Evolutionary conservation across 2,888 invertebrate species (phyloP).

Genomic region (Cyaniris semiargus): DNA sequence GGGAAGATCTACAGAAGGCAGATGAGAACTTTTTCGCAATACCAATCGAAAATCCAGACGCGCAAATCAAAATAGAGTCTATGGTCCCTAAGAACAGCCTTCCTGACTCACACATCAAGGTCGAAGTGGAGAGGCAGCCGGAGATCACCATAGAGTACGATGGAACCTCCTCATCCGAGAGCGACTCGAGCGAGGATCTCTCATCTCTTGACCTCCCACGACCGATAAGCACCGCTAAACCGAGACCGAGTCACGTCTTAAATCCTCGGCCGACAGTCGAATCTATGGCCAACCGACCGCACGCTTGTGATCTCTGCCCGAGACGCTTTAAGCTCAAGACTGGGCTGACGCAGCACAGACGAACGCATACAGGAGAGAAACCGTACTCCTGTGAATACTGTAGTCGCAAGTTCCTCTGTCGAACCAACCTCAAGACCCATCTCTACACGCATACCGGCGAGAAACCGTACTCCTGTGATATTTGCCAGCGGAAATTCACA

Average conservation of each 20-base stretch:
- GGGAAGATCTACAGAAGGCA: not conserved
- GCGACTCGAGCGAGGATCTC: not conserved
- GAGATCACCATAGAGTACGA: not conserved
- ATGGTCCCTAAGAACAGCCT: not conserved
- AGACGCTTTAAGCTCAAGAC: not conserved
- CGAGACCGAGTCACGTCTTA: not conserved
- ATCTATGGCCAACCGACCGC: not conserved
- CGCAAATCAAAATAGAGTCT: not conserved
- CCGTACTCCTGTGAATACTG: slow-evolving; percentile 13
- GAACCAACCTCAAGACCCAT: not conserved
- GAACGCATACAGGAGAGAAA: slow-evolving; percentile 33
- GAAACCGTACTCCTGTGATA: slow-evolving; percentile 13
- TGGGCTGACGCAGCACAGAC: not conserved
- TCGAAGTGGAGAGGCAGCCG: not conserved
- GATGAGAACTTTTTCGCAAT: not conserved
- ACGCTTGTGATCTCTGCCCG: not conserved
- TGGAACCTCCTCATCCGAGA: not conserved
- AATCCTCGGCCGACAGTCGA: not conserved
- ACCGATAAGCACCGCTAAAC: not conserved
- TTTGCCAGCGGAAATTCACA: slow-evolving; percentile 9
- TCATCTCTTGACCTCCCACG: not conserved
- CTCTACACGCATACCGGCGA: not conserved
- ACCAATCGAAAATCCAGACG: not conserved
- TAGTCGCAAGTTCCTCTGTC: not conserved
- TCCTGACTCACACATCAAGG: not conserved